Base-by-base conservation (phyloP, 2,888 invertebrate genomes). In the Drosophila peninsularis region DNA sequence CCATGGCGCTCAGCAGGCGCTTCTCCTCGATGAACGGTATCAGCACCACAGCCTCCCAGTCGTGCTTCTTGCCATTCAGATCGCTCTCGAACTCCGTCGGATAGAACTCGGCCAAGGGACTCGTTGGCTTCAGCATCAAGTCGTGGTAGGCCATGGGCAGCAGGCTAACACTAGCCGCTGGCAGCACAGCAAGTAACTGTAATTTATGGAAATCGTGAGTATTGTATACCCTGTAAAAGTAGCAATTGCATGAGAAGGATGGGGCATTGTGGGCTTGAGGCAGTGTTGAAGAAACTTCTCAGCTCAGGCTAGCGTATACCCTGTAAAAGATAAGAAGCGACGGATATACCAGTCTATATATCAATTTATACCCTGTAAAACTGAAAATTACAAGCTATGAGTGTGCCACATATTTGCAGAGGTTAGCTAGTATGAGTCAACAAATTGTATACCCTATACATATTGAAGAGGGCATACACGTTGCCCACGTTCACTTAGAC, bases 41-140 rank as follows among this genome's bases (percentile, higher is more conserved):
- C 1, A 98, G 93, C 2, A 98, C 97, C 0, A 98, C 96, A 0
- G 98, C 98, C 91, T 98, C 99, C 99, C 99, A 99, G 77, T 98
- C 98, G 89, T 98, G 97, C 83, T 94, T 95, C 92, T 99, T 99
- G 7, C 99, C 99, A 93, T 99, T 99, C 62, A 99, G 94, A 93
- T 99, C 99, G 0, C 97, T 98, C 86, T 96, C 95, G 91, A 99
- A 99, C 78, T 98, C 94, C 55, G 93, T 91, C 0, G 99, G 99
- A 93, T 98, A 99, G 92, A 97, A 99, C 80, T 97, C 95, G 69
- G 99, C 96, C 2, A 97, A 95, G 0, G 97, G 97, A 76, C 95
- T 94, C 17, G 93, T 90, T n/a, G 95, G 94, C 53, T 94, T 94
- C 0, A 95, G 95, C 96, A 98, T 96, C 71, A 98, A 93, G 34